A percentile compares a stretch with the other conserved stretches of the same genome.
Conservation (phyloP, 2,797 vertebrate genomes). For the Alca torda region DNA sequence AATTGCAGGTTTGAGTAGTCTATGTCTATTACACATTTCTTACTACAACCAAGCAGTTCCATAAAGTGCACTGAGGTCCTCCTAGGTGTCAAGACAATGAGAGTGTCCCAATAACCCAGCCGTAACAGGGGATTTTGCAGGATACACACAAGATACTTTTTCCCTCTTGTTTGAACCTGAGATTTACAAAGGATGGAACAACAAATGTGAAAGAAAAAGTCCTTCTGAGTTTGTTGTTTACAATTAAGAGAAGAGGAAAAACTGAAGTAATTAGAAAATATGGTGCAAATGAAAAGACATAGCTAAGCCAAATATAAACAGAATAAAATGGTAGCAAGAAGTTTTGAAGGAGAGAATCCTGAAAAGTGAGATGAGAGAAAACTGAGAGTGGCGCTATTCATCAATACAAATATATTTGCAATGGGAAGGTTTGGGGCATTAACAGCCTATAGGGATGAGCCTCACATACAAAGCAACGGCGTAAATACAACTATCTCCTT, state of each 20-base stretch:
- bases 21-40: neutral
- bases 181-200: neutral
- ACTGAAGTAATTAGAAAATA: neutral
- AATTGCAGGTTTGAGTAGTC: neutral
- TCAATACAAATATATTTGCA: neutral
- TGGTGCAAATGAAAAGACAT: neutral
- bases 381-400: neutral
- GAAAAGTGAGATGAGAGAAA: neutral
- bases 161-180: neutral
- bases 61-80: neutral
- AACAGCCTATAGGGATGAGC: neutral
- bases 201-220: neutral
- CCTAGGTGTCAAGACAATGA: neutral
- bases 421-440: neutral
- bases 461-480: neutral
- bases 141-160: fast-evolving
- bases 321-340: neutral
- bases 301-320: neutral
- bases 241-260: neutral
- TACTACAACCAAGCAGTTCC: neutral
- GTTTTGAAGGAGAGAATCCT: neutral
- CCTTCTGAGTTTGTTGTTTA: neutral
- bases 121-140: neutral
- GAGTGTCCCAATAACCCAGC: neutral
- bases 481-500: neutral